Base-by-base conservation (phyloP, 2,888 invertebrate genomes). In the Ctena decussata region DNA sequence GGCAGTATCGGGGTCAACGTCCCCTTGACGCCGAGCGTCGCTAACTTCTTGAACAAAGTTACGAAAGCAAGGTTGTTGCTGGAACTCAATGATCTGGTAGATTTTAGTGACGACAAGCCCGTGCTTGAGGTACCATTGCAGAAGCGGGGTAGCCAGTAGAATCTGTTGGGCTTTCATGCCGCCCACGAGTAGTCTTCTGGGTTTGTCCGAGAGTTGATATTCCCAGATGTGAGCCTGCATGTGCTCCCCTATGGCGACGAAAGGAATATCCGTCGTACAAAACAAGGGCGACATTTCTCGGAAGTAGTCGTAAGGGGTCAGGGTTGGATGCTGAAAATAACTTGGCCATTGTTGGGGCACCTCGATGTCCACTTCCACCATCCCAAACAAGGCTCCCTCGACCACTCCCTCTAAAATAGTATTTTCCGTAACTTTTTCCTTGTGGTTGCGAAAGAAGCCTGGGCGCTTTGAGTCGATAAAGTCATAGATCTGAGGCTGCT, bases 31-130 rank as follows among this genome's bases (percentile, higher is more conserved):
- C 30, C 57, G n/a, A n/a, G n/a, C n/a, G n/a, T n/a, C n/a, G 57
- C 57, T 21, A 11, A 57, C 57, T 21, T 57, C 49, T 15, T 24
- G 32, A 24, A 74, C 41, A 39, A 73, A 18, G 37, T 69, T n/a
- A 65, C 32, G 27, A 27, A 35, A 91, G 30, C 84, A 89, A 0
- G 30, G n/a, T 6, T 72, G 39, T 21, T 24, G 57, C 21, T 57
- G 57, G 6, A 57, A 27, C 18, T 30, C 57, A 85, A 78, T 79
- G 8, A 84, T 80, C 57, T 87, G 85, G 60, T 89, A 81, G 0
- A 89, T 74, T 53, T 84, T 85, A 0, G 77, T 83, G 0, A 90
- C 81, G 0, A 32, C 49, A 24, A 90, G 37, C 0, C 91, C 89
- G 65, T 91, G 90, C 0, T 83, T 70, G 0, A 90, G 37, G 69